Evolutionary conservation across 2,113 vertebrate species (phyloP).

Genomic region (Silurus glanis): DNA sequence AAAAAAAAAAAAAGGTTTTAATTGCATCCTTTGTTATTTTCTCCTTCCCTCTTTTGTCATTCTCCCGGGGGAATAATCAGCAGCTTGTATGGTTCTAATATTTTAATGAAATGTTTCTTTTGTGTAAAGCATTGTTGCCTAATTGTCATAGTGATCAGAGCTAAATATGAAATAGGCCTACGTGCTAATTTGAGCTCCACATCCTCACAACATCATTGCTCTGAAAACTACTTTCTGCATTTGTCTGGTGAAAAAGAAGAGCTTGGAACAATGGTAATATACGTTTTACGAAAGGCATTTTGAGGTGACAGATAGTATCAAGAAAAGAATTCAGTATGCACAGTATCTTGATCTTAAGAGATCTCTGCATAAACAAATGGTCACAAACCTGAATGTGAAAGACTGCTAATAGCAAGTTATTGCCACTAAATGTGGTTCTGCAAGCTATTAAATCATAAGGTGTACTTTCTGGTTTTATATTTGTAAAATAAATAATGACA

Average conservation of each 20-base stretch:
- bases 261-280: slow-evolving; percentile 62
- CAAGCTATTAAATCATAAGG: no score
- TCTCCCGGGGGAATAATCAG: slow-evolving; percentile 17
- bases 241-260: slow-evolving; percentile 59
- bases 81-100: slow-evolving; percentile 46
- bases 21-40: slow-evolving; percentile 37
- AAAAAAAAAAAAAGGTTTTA: slow-evolving; percentile 44
- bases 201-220: slow-evolving; percentile 54
- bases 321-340: no score
- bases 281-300: slow-evolving; percentile 53
- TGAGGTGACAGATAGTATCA: slow-evolving; percentile 40
- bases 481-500: no score
- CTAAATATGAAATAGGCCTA: slow-evolving; percentile 19
- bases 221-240: slow-evolving; percentile 67
- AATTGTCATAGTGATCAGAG: slow-evolving; percentile 40
- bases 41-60: slow-evolving; percentile 4
- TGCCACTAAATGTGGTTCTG: no score
- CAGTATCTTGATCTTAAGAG: no score
- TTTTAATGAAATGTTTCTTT: slow-evolving; percentile 57
- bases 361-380: no score
- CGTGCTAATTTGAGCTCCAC: slow-evolving; percentile 65
- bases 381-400: no score
- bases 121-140: slow-evolving; percentile 53
- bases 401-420: no score
- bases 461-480: no score